Base-by-base conservation (phyloP, 2,113 vertebrate genomes). In the Solea senegalensis region DNA sequence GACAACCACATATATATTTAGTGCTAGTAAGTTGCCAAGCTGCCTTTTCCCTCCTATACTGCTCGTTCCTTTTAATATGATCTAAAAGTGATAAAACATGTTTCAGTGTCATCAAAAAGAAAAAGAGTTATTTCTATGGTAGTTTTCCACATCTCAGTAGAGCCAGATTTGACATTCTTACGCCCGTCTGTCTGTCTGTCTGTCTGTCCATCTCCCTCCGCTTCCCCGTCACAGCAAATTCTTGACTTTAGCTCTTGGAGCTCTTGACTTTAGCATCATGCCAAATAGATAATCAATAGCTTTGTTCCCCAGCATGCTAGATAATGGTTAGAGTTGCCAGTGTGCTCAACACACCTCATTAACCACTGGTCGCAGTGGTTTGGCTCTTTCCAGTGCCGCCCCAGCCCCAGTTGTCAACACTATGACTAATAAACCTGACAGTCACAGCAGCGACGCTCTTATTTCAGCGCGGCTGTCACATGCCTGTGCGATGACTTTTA, bases 251-350 rank as follows among this genome's bases (percentile, higher is more conserved):
- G n/a, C n/a, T n/a, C n/a, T n/a, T n/a, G n/a, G n/a, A n/a, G n/a
- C n/a, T 80, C 67, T 40, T 14, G 57, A 72, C 63, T 70, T 52
- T n/a, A 75, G 76, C 74, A 65, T 66, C 76, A 57, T 77, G 80
- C 83, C 86, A 77, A 84, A 90, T 82, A 85, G 73, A 86, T 83
- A 88, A 91, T 91, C 86, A 65, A 90, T 90, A 82, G 56, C 65
- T 83, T 83, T 82, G 71, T 82, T 66, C 71, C 71, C 63, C 72
- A 75, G 78, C 48, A 72, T 54, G 80, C 82, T 78, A 77, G 82
- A 79, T 88, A 86, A 88, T 74, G 70, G 82, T 86, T 79, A 80
- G 83, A 57, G 71, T 82, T 78, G 85, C 74, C 76, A 65, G 59
- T 71, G 76, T 69, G 68, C 70, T 81, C 75, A 79, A 63, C 81